Percentiles rank a stretch among this genome's conserved stretches.
Conservation (phyloP, 1,140 invertebrate genomes). For the Lepidurus arcticus region DNA sequence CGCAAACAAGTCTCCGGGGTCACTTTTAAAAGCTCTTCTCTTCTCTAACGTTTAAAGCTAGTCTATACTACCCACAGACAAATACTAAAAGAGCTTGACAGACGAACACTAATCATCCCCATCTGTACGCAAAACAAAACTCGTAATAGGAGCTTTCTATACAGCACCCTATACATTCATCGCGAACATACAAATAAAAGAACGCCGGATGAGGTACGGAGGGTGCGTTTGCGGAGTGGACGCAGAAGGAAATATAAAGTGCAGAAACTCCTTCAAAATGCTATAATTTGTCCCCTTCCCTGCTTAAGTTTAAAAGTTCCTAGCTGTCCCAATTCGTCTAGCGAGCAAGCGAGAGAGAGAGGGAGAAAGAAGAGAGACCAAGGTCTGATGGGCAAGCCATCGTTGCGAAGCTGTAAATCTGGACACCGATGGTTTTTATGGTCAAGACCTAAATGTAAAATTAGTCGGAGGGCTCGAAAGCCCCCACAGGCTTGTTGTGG, state of each 20-base stretch:
- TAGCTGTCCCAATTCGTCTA: background rate
- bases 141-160: background rate
- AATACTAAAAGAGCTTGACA: background rate
- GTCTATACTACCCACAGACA: background rate
- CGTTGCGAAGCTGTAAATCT: background rate
- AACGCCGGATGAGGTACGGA: background rate
- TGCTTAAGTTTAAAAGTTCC: too few species aligned
- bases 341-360: background rate
- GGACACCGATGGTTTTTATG: slow-evolving; percentile 17
- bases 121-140: background rate
- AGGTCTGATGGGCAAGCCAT: background rate
- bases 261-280: too few species aligned
- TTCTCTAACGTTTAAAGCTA: background rate
- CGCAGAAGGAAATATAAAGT: too few species aligned
- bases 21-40: background rate
- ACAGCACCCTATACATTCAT: slow-evolving; percentile 1
- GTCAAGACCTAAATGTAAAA: slow-evolving; percentile 20
- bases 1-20: slow-evolving; percentile 2
- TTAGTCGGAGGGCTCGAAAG: slow-evolving; percentile 2
- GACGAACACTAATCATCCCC: background rate
- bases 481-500: background rate
- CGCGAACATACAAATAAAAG: background rate
- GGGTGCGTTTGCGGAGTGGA: too few species aligned
- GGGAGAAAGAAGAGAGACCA: background rate
- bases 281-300: too few species aligned